phyloP scores from a whole-genome alignment of 2,113 vertebrate species.

The Girardinichthys multiradiatus region DNA sequence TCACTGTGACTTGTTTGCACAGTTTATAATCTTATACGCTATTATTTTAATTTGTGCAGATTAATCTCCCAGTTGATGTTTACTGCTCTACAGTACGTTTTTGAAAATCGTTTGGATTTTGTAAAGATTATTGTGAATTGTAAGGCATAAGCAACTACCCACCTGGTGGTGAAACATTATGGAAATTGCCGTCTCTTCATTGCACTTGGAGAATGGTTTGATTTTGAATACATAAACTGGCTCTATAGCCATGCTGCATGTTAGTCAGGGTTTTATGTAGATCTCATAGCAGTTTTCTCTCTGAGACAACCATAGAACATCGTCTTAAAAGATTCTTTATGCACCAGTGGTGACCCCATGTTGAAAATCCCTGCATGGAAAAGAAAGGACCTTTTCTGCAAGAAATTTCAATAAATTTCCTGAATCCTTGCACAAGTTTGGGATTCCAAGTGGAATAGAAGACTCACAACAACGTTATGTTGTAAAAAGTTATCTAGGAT shows the following conservation, averaged over 20 bases:
- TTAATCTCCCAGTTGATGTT: background rate
- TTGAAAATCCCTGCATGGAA: conserved; percentile 48
- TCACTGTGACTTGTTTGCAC: background rate
- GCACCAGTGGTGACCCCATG: conserved; percentile 41
- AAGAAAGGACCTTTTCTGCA: background rate
- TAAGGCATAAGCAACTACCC: too few relatives aligned
- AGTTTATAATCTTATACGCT: background rate
- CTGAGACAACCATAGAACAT: conserved; percentile 43
- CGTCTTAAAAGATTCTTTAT: conserved; percentile 65
- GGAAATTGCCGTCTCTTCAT: background rate
- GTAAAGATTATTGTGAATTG: too few relatives aligned
- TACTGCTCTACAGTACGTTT: too few relatives aligned
- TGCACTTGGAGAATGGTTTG: background rate
- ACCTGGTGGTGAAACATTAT: too few relatives aligned
- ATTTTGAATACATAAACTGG: conserved; percentile 1
- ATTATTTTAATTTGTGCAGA: background rate
- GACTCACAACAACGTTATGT: background rate
- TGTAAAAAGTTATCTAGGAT: background rate
- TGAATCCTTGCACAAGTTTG: conserved; percentile 28
- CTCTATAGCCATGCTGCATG: conserved; percentile 12
- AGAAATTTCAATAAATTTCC: conserved; percentile 48
- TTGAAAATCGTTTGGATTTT: too few relatives aligned
- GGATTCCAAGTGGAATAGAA: conserved; percentile 27
- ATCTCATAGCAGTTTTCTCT: conserved; percentile 10
- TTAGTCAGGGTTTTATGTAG: conserved; percentile 26